Evolutionary conservation across 2,888 invertebrate species (phyloP).

Genomic region (Himalopsyche anomala): DNA sequence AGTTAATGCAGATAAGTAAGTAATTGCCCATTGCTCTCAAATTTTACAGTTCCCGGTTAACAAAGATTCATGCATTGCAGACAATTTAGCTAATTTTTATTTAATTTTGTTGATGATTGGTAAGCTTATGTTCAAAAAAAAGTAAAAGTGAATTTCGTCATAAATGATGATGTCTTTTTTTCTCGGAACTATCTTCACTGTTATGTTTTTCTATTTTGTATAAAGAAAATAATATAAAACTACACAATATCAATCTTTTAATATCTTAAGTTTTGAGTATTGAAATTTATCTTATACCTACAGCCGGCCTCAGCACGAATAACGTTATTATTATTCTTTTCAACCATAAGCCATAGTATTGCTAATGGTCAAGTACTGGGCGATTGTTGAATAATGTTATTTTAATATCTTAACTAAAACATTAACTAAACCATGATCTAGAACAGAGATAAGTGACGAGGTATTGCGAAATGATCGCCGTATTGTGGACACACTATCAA

Average conservation of each 20-base stretch:
- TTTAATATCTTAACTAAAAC: slow-evolving; percentile 21
- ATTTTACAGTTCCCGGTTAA: slow-evolving; percentile 45
- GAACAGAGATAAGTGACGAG: slow-evolving; percentile 13
- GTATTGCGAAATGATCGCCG: slow-evolving; percentile 12
- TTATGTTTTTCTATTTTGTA: not conserved
- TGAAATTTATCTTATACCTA: too few species aligned
- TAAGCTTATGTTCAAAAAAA: not conserved
- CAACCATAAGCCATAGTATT: not conserved
- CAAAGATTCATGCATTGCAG: slow-evolving; percentile 8
- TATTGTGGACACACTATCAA: slow-evolving; percentile 1
- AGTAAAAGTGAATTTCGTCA: not conserved
- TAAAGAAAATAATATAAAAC: too few species aligned
- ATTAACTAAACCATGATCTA: slow-evolving; percentile 24
- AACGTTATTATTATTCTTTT: not conserved
- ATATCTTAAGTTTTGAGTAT: too few species aligned
- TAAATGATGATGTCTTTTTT: not conserved
- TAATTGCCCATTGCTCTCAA: slow-evolving; percentile 46
- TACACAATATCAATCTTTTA: too few species aligned
- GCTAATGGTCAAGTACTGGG: not conserved
- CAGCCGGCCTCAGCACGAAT: not conserved
- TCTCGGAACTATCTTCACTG: not conserved
- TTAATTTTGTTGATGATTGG: slow-evolving; percentile 7
- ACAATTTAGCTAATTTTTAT: slow-evolving; percentile 11
- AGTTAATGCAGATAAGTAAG: slow-evolving; percentile 26
- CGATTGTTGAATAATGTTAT: not conserved